Evolutionary conservation across 2,113 vertebrate genomes (phyloP).

Genomic region (Mugil cephalus): DNA sequence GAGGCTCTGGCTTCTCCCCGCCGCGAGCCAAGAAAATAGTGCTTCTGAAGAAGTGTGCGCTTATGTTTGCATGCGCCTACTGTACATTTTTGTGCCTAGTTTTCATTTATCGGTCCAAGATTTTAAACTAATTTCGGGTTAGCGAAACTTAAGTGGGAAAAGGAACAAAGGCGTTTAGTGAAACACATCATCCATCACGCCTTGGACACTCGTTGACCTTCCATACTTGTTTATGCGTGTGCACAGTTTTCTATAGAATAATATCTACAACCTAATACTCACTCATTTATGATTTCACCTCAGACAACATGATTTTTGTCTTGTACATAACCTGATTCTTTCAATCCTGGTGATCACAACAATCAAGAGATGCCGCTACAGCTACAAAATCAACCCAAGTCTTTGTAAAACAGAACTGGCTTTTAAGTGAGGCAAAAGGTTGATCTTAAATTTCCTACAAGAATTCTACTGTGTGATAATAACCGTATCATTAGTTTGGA

Average conservation of each 20-base stretch:
- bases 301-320: neutral
- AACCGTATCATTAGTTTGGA: slow-evolving; percentile 9
- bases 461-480: neutral
- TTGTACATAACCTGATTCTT: neutral
- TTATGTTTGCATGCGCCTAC: neutral
- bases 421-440: neutral
- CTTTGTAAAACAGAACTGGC: neutral
- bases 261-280: too few species aligned
- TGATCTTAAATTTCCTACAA: neutral
- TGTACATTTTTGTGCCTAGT: slow-evolving; percentile 15
- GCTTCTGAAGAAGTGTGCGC: slow-evolving; percentile 16
- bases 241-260: too few species aligned
- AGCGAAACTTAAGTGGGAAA: neutral
- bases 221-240: neutral
- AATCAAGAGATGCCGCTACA: neutral
- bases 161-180: neutral
- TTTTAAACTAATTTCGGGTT: neutral
- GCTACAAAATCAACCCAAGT: neutral
- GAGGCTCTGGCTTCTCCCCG: slow-evolving; percentile 56
- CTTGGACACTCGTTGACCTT: neutral
- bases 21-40: slow-evolving; percentile 56
- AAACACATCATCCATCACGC: neutral
- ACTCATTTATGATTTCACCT: too few species aligned
- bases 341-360: neutral
- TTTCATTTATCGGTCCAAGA: neutral